A percentile compares a stretch with the other conserved stretches of the same genome.
Evolutionary conservation across 1,140 invertebrate species (phyloP).

Genomic region (Zaprionus kolodkinae): DNA sequence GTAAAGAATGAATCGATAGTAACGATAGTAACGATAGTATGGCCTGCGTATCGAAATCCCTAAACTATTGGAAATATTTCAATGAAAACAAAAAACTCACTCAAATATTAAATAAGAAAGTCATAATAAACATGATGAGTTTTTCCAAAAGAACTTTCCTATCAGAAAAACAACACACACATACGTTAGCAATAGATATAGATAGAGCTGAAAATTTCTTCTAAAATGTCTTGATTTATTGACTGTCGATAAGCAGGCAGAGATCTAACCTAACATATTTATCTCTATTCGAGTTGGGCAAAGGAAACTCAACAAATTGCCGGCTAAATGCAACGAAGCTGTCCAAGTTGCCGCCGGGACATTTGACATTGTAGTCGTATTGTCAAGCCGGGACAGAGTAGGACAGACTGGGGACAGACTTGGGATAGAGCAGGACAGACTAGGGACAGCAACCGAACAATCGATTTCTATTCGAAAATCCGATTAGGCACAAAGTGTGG

Average conservation of each 20-base stretch:
- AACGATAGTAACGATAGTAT: neutral
- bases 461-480: constrained; percentile 28
- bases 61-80: too few species aligned
- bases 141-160: too few species aligned
- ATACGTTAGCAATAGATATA: neutral
- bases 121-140: too few species aligned
- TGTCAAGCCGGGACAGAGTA: neutral
- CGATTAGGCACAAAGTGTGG: constrained; percentile 32
- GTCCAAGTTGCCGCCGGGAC: neutral
- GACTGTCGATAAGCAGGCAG: neutral
- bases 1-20: neutral
- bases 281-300: neutral
- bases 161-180: neutral
- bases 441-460: neutral
- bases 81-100: too few species aligned
- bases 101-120: too few species aligned
- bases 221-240: neutral
- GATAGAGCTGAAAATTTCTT: neutral
- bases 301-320: constrained; percentile 1
- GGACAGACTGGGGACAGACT: neutral
- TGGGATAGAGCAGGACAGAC: too few species aligned
- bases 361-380: constrained; percentile 3
- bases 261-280: constrained; percentile 1
- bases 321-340: neutral
- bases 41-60: neutral